Evolutionary conservation across 2,888 invertebrate species (phyloP).

Genomic region (Erebia palarica): DNA sequence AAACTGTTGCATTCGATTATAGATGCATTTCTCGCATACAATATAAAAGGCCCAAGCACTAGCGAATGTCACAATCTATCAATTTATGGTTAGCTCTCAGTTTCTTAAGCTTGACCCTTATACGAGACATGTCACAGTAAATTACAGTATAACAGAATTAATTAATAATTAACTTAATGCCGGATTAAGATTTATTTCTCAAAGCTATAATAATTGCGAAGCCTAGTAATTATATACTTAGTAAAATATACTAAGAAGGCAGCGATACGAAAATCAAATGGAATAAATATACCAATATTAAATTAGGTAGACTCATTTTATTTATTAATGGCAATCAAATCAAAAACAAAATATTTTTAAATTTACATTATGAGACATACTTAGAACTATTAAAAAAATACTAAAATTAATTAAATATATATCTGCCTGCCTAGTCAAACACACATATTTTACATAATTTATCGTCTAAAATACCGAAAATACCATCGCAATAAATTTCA

Average conservation of each 20-base stretch:
- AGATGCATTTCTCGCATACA: constrained; percentile 1
- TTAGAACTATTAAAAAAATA: too few relatives aligned
- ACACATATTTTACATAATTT: constrained; percentile 23
- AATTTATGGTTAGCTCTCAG: constrained; percentile 29
- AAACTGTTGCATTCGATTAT: too few relatives aligned
- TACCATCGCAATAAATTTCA: constrained; percentile 28
- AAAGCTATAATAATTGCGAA: constrained; percentile 23
- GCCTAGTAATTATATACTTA: background rate
- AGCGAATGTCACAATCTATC: constrained; percentile 35
- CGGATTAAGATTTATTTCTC: constrained; percentile 33
- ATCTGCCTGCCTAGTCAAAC: background rate
- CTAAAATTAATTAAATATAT: background rate
- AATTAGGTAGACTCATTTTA: background rate
- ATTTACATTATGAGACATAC: background rate
- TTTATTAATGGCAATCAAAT: background rate
- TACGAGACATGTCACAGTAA: constrained; percentile 38
- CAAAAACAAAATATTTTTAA: background rate
- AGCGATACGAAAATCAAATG: too few relatives aligned
- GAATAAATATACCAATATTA: too few relatives aligned
- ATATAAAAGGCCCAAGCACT: constrained; percentile 19
- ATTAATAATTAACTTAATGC: too few relatives aligned
- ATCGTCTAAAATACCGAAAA: constrained; percentile 23
- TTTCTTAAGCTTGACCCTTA: constrained; percentile 37
- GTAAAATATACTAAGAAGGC: too few relatives aligned
- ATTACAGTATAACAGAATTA: constrained; percentile 38